A percentile compares a stretch with the other conserved stretches of the same genome.
phyloP scores from a whole-genome alignment of 37 sponge, comb jelly and placozoan species.

The Diacarnus erythraeanus region DNA sequence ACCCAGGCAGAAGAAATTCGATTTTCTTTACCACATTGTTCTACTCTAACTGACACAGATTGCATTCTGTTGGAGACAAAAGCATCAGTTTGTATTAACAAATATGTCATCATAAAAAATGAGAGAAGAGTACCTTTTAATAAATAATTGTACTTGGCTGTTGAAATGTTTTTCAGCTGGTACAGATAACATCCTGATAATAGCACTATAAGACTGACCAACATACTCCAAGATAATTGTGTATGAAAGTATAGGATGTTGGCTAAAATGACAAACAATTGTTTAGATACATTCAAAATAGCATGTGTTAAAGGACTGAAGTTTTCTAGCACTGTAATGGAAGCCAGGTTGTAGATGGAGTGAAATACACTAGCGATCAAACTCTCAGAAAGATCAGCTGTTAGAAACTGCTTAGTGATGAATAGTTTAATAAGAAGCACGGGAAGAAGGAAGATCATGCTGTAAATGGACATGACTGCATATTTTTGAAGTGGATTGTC shows the following conservation, averaged over 20 bases:
- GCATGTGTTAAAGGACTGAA: not conserved
- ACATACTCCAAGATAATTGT: not conserved
- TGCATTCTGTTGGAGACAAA: not conserved
- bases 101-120: too few species aligned
- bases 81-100: not conserved
- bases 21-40: not conserved
- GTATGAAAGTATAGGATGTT: not conserved
- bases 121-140: too few species aligned
- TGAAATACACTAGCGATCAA: not conserved
- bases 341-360: not conserved
- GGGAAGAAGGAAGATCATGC: not conserved
- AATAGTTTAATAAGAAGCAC: not conserved
- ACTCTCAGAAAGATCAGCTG: not conserved
- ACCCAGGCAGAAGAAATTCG: not conserved
- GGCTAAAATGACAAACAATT: not conserved
- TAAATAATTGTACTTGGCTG: too few species aligned
- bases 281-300: not conserved
- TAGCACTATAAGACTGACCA: not conserved
- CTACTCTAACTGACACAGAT: not conserved
- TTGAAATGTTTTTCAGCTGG: not conserved
- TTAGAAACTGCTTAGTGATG: not conserved
- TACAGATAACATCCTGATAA: not conserved
- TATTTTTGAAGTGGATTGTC: not conserved
- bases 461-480: not conserved
- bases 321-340: not conserved